phyloP scores from a whole-genome alignment of 2,797 vertebrate species.

The Tolypeutes matacus region DNA sequence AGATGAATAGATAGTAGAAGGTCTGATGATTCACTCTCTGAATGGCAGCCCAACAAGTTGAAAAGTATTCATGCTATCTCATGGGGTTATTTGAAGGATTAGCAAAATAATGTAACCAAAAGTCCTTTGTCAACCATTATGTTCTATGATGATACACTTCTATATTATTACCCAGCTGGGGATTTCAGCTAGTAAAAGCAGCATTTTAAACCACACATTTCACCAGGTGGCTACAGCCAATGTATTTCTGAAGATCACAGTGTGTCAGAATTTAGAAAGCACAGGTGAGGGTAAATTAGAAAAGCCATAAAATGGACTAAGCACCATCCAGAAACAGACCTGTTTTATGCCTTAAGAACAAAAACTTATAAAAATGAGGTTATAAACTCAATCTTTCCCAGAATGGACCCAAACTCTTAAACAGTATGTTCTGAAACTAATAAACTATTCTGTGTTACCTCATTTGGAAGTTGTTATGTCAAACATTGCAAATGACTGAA shows the following conservation, averaged over 20 bases:
- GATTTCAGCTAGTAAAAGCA: background rate
- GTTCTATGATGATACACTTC: background rate
- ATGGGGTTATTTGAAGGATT: background rate
- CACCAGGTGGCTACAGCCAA: background rate
- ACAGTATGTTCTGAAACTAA: background rate
- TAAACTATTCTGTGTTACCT: slow-evolving; percentile 14
- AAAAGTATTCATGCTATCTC: background rate
- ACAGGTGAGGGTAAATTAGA: background rate
- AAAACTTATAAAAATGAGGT: slow-evolving; percentile 33
- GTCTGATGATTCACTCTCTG: background rate
- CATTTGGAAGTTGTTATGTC: background rate
- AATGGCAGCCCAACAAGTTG: background rate
- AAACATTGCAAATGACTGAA: slow-evolving; percentile 6
- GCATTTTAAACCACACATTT: background rate
- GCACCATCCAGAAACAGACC: background rate
- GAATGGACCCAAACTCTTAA: background rate
- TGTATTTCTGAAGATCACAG: background rate
- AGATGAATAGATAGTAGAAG: background rate
- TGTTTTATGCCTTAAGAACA: background rate
- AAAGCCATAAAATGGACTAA: slow-evolving; percentile 29
- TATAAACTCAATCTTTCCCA: slow-evolving; percentile 6
- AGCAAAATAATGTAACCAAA: background rate
- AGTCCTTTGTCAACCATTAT: background rate
- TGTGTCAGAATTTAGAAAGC: background rate
- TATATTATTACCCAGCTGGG: background rate